A percentile compares a stretch with the other conserved stretches of the same genome.
These are phyloP conservation scores for Oscheius sp. DNA, from an alignment of 2,888 invertebrate species.

Conservation along the genomic window DNA sequence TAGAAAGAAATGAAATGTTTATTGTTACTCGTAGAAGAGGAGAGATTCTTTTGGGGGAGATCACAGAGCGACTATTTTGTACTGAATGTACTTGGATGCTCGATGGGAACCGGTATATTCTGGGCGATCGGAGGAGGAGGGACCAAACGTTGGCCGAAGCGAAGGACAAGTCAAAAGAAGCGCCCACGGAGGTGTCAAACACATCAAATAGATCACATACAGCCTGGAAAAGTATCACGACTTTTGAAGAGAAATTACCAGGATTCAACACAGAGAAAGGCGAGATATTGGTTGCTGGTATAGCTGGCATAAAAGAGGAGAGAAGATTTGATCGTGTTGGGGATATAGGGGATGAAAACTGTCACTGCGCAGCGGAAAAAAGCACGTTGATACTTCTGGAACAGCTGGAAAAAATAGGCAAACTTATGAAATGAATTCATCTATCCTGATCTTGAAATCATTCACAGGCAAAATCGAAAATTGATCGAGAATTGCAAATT, in stretches of 20 bases:
- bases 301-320: background rate
- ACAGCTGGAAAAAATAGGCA: background rate
- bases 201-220: constrained; percentile 11
- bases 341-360: constrained; percentile 10
- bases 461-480: too few species aligned
- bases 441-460: too few species aligned
- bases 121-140: background rate
- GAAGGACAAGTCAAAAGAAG: background rate
- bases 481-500: too few species aligned
- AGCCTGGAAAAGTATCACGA: background rate
- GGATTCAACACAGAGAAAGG: constrained; percentile 2
- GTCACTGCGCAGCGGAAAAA: constrained; percentile 11
- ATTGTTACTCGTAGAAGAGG: too few species aligned
- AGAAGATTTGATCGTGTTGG: constrained; percentile 6
- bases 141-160: background rate
- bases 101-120: background rate
- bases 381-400: background rate
- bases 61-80: background rate
- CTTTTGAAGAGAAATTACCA: background rate
- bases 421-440: too few species aligned
- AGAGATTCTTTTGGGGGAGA: background rate
- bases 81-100: background rate
- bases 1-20: too few species aligned
- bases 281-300: background rate
- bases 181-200: constrained; percentile 2